Conservation (phyloP, 2,797 vertebrate species). For the Selene dorsalis region DNA sequence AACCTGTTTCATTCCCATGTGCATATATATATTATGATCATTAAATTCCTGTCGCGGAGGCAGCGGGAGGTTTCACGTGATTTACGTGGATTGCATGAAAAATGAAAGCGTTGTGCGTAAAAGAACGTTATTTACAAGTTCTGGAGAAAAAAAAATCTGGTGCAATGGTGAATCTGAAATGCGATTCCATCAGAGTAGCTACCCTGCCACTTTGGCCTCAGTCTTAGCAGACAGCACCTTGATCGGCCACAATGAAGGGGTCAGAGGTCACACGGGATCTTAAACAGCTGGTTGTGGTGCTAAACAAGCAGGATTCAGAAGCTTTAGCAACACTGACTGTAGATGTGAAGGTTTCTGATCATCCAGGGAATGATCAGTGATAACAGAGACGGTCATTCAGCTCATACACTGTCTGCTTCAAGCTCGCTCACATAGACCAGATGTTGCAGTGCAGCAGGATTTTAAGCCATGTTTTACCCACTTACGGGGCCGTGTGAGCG, state of each 20-base stretch:
- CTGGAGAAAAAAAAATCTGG: too few relatives aligned
- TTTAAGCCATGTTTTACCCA: conserved; percentile 31
- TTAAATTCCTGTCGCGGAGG: background rate
- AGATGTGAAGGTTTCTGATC: background rate
- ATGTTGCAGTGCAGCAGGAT: conserved; percentile 1
- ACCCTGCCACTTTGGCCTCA: background rate
- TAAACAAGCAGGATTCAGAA: too few relatives aligned
- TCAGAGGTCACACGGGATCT: background rate
- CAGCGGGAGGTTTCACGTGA: background rate
- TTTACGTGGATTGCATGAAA: background rate
- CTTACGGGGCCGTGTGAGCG: conserved; percentile 22
- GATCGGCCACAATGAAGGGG: background rate
- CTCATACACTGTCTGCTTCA: conserved; percentile 15
- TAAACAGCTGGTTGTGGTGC: background rate
- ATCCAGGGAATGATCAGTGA: conserved; percentile 16
- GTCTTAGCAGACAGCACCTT: background rate
- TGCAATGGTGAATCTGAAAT: too few relatives aligned
- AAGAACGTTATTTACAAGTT: background rate
- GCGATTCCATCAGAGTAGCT: too few relatives aligned
- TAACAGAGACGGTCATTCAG: background rate
- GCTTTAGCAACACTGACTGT: background rate
- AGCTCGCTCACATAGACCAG: conserved; percentile 27
- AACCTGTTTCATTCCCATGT: background rate
- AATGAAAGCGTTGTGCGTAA: background rate
- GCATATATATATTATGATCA: background rate